Base-by-base conservation (phyloP, 1,140 invertebrate species). In the Hycleus cichorii region DNA sequence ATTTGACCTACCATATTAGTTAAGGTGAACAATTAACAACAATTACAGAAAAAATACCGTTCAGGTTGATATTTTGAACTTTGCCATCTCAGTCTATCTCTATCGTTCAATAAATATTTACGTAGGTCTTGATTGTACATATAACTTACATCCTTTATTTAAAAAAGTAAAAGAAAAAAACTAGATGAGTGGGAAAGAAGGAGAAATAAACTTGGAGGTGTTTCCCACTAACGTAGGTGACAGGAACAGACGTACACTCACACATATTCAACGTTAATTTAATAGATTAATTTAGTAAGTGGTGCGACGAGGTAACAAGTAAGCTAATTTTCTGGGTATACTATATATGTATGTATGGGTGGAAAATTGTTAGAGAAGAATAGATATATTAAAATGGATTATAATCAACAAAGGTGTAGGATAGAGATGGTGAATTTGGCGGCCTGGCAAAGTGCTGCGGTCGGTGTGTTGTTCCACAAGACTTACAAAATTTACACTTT, bases 291-390 rank as follows among this genome's bases (percentile, higher is more conserved):
- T 61, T 57, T 42, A 57, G 60, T 62, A 59, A 52, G 60, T 59
- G 64, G 62, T 51, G 53, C 56, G 58, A 65, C 64, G 69, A 70
- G 70, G 67, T 72, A 70, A 70, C 70, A 70, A 69, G 64, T 69
- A 60, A 68, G 67, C 66, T 72, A 72, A 72, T 72, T 72, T 72
- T 66, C 65, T 49, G 56, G 64, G 59, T 7, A 7, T 32, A 5
- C 32, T 32, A 32, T 32, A 32, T 32, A 32, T 32, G 7, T 32
- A 32, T 7, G 32, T 32, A 32, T 32, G 32, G 32, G 32, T 32
- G 32, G 32, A 32, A 32, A 54, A 62, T 52, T 63, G 60, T 57
- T 47, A 59, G 55, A 57, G 51, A 66, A 62, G 64, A 61, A 61
- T 57, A 57, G 49, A 50, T 60, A 62, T 18, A 42, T 9, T 39